Evolutionary conservation across 2,113 vertebrate genomes (phyloP), one percentile per base, ranked within the genome.

Genomic region (Osmerus eperlanus): DNA sequence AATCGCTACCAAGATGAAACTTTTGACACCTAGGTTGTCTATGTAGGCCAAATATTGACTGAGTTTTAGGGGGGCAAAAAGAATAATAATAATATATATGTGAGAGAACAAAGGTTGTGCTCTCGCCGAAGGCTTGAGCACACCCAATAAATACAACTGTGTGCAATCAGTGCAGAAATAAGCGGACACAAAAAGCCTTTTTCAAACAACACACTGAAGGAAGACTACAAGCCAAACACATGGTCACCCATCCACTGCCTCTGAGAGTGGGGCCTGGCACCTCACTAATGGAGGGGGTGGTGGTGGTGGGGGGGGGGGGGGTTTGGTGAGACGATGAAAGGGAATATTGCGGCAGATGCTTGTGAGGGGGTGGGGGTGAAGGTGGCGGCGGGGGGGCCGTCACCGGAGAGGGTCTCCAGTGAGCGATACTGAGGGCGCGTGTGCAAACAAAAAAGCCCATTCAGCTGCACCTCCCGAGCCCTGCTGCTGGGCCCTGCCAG

Each of bases 331-430:
- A 60, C 32, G 52, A 69, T 81, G 84, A 89, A 84, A 86, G 78
- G 54, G 74, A 84, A 85, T 85, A 80, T 76, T 78, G 70, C 74
- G 80, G 79, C 83, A 87, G 87, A 82, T 84, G 82, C 73, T 15
- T 52, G 69, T 11, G 68, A 56, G 71, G 77, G 15, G 51, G 59
- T 70, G 74, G 64, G 66, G 65, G 13, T 3, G 54, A 70, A 52
- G 21, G 72, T 32, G 19, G 55, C 52, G 71, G 77, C 6, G 51
- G 36, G 72, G 74, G 64, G 67, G 65, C 21, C 21, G 21, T 21
- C 21, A 21, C 21, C 11, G 3, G 54, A 70, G 59, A 19, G 70
- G 72, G 70, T 75, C 79, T 81, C 68, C 79, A 51, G 63, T 59
- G 72, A 74, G 47, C 16, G 16, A 70, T 53, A 78, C 75, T 85